Percentiles rank a stretch among this genome's conserved stretches.
Evolutionary conservation across 2,113 vertebrate species (phyloP).

Genomic region (Baryphthengus martii): DNA sequence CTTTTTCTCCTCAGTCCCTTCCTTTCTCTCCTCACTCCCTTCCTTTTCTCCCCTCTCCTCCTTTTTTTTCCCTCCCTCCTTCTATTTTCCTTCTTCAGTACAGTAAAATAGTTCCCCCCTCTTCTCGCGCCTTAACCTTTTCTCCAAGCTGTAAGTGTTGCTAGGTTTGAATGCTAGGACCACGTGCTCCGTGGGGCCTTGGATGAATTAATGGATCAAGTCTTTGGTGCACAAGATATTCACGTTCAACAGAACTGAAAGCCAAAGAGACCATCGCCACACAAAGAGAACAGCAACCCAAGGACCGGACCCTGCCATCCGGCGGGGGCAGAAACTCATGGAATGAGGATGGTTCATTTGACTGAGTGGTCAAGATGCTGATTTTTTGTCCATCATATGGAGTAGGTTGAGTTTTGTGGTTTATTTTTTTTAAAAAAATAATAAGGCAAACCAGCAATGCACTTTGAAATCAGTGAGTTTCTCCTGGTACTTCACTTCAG

Average conservation of each 20-base stretch:
- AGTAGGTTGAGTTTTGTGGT: not conserved
- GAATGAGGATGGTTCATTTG: not conserved
- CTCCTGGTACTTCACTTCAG: conserved; percentile 24
- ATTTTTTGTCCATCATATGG: conserved; percentile 47
- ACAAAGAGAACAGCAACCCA: not conserved
- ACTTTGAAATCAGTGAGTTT: not conserved
- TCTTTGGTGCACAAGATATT: conserved; percentile 29
- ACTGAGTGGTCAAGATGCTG: conserved; percentile 16
- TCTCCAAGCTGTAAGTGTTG: not conserved
- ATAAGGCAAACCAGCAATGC: not conserved
- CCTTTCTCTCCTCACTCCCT: not conserved
- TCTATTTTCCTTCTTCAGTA: not conserved
- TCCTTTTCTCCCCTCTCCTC: not conserved
- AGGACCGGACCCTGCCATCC: not conserved
- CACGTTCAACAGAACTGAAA: not conserved
- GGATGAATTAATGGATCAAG: not conserved
- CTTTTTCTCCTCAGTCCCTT: not conserved
- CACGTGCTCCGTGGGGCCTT: not conserved
- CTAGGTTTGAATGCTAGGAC: not conserved
- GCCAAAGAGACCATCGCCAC: conserved; percentile 16
- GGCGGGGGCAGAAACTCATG: conserved; percentile 13
- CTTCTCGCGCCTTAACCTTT: conserved; percentile 19
- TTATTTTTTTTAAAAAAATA: not conserved
- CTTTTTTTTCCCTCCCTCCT: not conserved
- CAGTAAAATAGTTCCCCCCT: not conserved